Percentiles rank a stretch among this genome's conserved stretches.
These are phyloP conservation scores for Auanema sp. DNA, from an alignment of 2,888 invertebrate genomes.

Conservation along the genomic window DNA sequence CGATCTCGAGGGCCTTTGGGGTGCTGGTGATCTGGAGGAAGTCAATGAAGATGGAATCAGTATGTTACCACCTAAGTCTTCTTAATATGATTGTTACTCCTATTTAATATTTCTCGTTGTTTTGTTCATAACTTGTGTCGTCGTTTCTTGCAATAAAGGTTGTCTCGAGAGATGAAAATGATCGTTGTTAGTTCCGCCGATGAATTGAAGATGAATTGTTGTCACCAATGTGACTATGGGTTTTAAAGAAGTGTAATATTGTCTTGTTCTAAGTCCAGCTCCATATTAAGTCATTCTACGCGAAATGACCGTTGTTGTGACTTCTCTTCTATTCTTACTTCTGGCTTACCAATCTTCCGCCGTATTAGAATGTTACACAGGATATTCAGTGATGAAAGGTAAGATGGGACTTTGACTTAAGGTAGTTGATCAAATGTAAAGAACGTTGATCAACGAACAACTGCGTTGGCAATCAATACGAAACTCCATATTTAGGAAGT, in stretches of 20 bases:
- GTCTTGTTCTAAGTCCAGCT: too few relatives aligned
- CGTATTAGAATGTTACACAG: constrained; percentile 34
- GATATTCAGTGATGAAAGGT: constrained; percentile 46
- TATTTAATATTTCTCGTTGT: too few relatives aligned
- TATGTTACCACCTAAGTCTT: constrained; percentile 9
- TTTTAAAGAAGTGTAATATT: too few relatives aligned
- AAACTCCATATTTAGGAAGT: constrained; percentile 9
- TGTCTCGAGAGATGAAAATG: too few relatives aligned
- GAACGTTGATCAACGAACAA: too few relatives aligned
- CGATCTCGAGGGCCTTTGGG: constrained; percentile 23
- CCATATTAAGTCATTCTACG: too few relatives aligned
- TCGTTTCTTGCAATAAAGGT: too few relatives aligned
- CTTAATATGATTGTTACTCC: too few relatives aligned
- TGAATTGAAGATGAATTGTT: too few relatives aligned
- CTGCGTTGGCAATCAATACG: not conserved
- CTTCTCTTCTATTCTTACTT: constrained; percentile 10
- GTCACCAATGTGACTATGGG: too few relatives aligned
- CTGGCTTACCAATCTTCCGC: constrained; percentile 5
- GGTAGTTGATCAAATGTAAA: not conserved
- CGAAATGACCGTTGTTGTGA: constrained; percentile 1
- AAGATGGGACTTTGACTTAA: not conserved
- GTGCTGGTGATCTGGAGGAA: constrained; percentile 13
- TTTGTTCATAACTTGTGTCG: too few relatives aligned
- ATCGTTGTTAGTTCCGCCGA: too few relatives aligned
- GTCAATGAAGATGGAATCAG: constrained; percentile 10